These are phyloP conservation scores for Laothoe populi DNA, from an alignment of 2,888 invertebrate species.

Conservation along the genomic window DNA sequence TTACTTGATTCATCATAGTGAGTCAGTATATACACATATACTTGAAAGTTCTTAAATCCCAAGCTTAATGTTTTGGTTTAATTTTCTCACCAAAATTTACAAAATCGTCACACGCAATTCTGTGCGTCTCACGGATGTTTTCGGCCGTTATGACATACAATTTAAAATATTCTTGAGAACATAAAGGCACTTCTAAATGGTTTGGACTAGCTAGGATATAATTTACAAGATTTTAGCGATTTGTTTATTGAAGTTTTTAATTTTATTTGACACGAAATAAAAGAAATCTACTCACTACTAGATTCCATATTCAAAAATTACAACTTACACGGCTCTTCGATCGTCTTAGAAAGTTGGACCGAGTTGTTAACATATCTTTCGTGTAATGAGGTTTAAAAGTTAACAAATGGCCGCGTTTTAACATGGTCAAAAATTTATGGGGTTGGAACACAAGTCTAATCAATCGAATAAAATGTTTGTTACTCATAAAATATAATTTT, in stretches of 20 bases:
- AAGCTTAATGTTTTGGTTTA: slow-evolving; percentile 22
- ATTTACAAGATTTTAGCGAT: slow-evolving; percentile 36
- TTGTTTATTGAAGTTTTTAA: not conserved
- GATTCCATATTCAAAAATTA: too few species aligned
- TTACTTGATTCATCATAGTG: slow-evolving; percentile 19
- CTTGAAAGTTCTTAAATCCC: slow-evolving; percentile 24
- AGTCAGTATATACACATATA: slow-evolving; percentile 27
- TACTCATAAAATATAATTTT: too few species aligned
- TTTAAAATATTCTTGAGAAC: slow-evolving; percentile 75
- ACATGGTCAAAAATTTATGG: too few species aligned
- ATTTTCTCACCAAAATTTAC: slow-evolving; percentile 50
- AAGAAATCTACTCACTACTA: too few species aligned
- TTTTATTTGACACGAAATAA: too few species aligned
- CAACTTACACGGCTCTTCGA: too few species aligned
- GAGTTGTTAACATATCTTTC: too few species aligned
- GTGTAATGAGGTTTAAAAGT: too few species aligned
- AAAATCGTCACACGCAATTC: slow-evolving; percentile 49
- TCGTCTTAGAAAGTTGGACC: too few species aligned
- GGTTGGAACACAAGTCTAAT: too few species aligned
- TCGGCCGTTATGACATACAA: slow-evolving; percentile 58
- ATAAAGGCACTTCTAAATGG: slow-evolving; percentile 76
- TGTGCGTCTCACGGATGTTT: slow-evolving; percentile 64
- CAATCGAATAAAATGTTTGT: too few species aligned
- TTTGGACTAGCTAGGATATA: slow-evolving; percentile 52
- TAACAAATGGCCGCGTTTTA: too few species aligned